Evolutionary conservation across 2,797 vertebrate species (phyloP).

Genomic region (Crocidura indochinensis): DNA sequence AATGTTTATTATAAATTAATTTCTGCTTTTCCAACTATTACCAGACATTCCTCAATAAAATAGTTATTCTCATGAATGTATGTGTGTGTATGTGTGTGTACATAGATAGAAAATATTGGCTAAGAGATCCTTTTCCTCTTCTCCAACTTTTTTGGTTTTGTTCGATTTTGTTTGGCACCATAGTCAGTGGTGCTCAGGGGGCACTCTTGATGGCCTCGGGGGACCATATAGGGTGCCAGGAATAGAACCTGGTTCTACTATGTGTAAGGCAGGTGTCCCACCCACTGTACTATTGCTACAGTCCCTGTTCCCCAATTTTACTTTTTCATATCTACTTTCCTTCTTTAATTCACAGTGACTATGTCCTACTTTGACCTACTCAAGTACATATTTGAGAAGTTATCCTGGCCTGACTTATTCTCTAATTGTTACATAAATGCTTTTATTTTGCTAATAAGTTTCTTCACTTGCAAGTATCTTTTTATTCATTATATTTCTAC

Average conservation of each 20-base stretch:
- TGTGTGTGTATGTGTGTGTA: neutral
- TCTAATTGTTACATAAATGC: neutral
- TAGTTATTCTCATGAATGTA: constrained; percentile 18
- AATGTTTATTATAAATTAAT: neutral
- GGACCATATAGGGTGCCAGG: too few species aligned
- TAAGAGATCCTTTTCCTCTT: neutral
- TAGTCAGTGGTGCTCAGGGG: too few species aligned
- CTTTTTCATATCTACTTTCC: neutral
- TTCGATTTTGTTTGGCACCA: too few species aligned
- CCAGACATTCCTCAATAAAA: constrained; percentile 7
- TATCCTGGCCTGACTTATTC: neutral
- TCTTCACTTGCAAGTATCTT: neutral
- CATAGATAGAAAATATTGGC: neutral
- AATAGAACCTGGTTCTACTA: too few species aligned
- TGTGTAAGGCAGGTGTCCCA: too few species aligned
- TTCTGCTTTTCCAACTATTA: constrained; percentile 13
- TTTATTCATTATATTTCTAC: constrained; percentile 6
- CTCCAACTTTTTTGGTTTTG: too few species aligned
- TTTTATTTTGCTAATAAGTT: constrained; percentile 3
- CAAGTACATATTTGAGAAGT: neutral
- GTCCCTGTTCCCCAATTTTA: constrained; percentile 15
- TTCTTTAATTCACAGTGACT: neutral
- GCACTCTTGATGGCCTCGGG: too few species aligned
- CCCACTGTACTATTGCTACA: neutral
- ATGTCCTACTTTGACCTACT: constrained; percentile 25